Base-by-base conservation (phyloP, 2,113 vertebrate species). In the Oncorhynchus masou region DNA sequence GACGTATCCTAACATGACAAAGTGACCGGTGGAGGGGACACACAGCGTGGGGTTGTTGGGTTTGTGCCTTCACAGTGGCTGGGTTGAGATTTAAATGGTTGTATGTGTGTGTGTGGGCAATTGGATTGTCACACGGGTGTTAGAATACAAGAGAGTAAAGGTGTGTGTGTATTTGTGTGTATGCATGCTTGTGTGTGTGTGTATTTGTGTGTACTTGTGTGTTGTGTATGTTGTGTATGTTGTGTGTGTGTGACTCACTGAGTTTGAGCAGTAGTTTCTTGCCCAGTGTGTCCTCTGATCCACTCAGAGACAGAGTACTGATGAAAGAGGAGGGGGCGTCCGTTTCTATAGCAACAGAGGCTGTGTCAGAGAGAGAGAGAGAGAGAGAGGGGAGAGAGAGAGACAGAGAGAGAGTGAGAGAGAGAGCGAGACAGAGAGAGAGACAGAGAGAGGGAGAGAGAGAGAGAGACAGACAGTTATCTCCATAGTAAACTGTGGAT, bases 191-290 rank as follows among this genome's bases (percentile, higher is more conserved):
- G 29, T 31, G 45, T 67, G 73, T 29, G 62, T 31, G 45, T 24
- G 64, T 29, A 29, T n/a, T n/a, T n/a, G n/a, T n/a, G n/a, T n/a
- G n/a, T n/a, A n/a, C n/a, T n/a, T n/a, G n/a, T n/a, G n/a, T n/a
- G n/a, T n/a, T n/a, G 7, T 39, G 15, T 59, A n/a, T n/a, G n/a
- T n/a, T n/a, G n/a, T n/a, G n/a, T n/a, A n/a, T n/a, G n/a, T n/a
- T n/a, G 15, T 59, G 49, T 59, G 49, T 2, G 20, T n/a, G 31
- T 19, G 25, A 95, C 96, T 95, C 80, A 98, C 97, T 98, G 83
- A 98, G 91, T 84, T 97, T 98, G 83, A 96, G 94, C 84, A 98
- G 94, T 68, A 99, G 91, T 84, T 95, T 96, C 91, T 95, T 97
- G 84, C 96, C 95, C 91, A 97, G 83, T 0, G 90, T 95, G 78